Evolutionary conservation across 1,140 invertebrate genomes (phyloP).

Genomic region (Tetramorium parvispinum): DNA sequence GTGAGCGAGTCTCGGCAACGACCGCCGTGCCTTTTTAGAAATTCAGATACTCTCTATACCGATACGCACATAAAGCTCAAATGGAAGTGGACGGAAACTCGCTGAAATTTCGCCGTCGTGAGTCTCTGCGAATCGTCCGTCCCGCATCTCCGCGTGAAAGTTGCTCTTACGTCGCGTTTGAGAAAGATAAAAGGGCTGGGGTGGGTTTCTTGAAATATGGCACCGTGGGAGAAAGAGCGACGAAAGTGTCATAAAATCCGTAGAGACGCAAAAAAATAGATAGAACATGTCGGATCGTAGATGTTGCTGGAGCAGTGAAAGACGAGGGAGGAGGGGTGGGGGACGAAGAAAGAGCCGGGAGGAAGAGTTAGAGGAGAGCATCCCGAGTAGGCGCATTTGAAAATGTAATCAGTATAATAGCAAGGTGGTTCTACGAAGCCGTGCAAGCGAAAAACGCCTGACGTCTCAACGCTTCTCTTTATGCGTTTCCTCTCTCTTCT

Average conservation of each 20-base stretch:
- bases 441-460: slow-evolving; percentile 52
- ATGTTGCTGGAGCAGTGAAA: slow-evolving; percentile 6
- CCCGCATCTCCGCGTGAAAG: neutral
- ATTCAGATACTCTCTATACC: slow-evolving; percentile 50
- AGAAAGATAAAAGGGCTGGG: slow-evolving; percentile 16
- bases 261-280: slow-evolving; percentile 55
- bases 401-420: slow-evolving; percentile 79
- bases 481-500: slow-evolving; percentile 55
- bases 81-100: slow-evolving; percentile 30
- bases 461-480: slow-evolving; percentile 64
- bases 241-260: slow-evolving; percentile 58
- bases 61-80: slow-evolving; percentile 42
- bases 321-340: slow-evolving; percentile 11
- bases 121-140: neutral
- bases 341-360: slow-evolving; percentile 49
- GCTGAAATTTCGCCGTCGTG: slow-evolving; percentile 25
- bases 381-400: slow-evolving; percentile 67
- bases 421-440: slow-evolving; percentile 64
- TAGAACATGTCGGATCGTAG: slow-evolving; percentile 41
- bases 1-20: slow-evolving; percentile 9
- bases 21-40: slow-evolving; percentile 42
- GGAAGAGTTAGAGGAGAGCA: neutral
- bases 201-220: slow-evolving; percentile 35
- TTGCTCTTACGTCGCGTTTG: slow-evolving; percentile 15
- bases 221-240: neutral